Base-by-base conservation (phyloP, 2,797 vertebrate species). In the Pseudomugil gertrudae region DNA sequence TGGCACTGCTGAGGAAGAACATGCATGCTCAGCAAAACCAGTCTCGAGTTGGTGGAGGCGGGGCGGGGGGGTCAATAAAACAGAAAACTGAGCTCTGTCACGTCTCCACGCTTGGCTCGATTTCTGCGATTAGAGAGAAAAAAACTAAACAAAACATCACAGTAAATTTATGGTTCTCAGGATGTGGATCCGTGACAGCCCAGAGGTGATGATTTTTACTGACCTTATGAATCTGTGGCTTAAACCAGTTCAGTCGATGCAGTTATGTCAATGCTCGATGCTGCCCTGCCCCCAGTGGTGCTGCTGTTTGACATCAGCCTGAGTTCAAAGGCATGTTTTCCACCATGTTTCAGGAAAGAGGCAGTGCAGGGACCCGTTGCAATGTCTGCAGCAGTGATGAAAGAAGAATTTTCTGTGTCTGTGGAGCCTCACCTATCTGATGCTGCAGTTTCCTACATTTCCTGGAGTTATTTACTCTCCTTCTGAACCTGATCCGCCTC, bases 1-100 rank as follows among this genome's bases (percentile, higher is more conserved):
- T 33, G 78, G 51, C 4, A 53, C 68, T 66, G 66, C 72, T 77
- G 66, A 66, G 56, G 80, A 57, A 72, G 51, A 82, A 84, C 52
- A 57, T 51, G 83, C 81, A 47, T 3, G 58, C 78, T 87, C 82
- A 85, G 85, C 85, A 79, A 57, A 86, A 54, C 10, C 24, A 15
- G 26, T 24, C 60, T 55, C 36, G 32, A 57, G 63, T 69, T 32
- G 11, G 14, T 10, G 38, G 19, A 8, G n/a, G n/a, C n/a, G 38
- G 9, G 27, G 9, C 32, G 19, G 52, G 9, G 15, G 0, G 3
- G 38, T 65, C 66, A 50, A 79, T 74, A 63, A 76, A 84, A 72
- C 69, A 61, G n/a, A 69, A 65, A 77, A 74, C 80, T 52, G 66
- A 77, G 72, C 76, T 71, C 43, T 29, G 51, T 74, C 75, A 63